Percentiles rank a stretch among this genome's conserved stretches.
phyloP scores from a whole-genome alignment of 2,888 invertebrate genomes.

The Formica aserva region DNA sequence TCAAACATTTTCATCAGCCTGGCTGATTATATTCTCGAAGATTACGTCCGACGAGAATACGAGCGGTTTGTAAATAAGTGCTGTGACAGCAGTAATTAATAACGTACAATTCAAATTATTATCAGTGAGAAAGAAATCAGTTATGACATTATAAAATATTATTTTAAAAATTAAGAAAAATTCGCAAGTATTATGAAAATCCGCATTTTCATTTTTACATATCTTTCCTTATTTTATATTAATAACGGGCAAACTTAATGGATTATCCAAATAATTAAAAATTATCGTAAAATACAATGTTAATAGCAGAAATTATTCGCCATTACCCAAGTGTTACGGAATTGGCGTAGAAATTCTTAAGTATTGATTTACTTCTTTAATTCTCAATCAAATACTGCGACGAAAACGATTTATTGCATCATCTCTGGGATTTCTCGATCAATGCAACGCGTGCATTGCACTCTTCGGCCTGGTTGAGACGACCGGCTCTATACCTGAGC shows the following conservation, averaged over 20 bases:
- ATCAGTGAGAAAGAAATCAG: neutral
- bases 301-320: neutral
- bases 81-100: neutral
- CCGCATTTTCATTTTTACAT: neutral
- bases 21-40: neutral
- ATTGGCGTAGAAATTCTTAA: neutral
- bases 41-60: constrained; percentile 3
- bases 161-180: neutral
- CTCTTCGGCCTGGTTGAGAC: constrained; percentile 22
- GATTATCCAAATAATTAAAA: constrained; percentile 1
- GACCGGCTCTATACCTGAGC: constrained; percentile 47
- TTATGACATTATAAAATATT: neutral
- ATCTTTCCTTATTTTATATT: neutral
- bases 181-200: neutral
- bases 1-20: constrained; percentile 36
- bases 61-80: constrained; percentile 11
- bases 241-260: neutral
- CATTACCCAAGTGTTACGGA: neutral
- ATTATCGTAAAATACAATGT: neutral
- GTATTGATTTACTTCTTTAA: neutral
- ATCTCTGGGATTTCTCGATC: neutral
- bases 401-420: neutral
- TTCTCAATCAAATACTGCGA: neutral
- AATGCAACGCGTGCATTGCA: constrained; percentile 47
- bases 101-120: neutral